These are phyloP conservation scores for Laspeyria flexula DNA, from an alignment of 2,888 invertebrate genomes.

Conservation along the genomic window DNA sequence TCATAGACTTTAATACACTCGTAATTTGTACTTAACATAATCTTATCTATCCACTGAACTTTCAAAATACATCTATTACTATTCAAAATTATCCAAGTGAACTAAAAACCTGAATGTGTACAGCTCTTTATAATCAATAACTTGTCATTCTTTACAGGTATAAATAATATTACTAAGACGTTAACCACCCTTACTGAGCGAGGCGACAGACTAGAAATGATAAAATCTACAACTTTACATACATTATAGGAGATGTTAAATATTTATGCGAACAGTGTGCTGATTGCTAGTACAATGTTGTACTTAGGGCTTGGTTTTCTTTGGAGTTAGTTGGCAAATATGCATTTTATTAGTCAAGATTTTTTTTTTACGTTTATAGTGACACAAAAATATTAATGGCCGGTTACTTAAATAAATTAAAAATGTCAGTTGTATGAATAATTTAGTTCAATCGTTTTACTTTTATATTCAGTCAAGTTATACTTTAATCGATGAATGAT, in stretches of 20 bases:
- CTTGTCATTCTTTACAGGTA: slow-evolving; percentile 11
- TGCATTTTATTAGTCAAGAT: too few relatives aligned
- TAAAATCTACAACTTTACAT: slow-evolving; percentile 46
- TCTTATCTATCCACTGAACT: too few relatives aligned
- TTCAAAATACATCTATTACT: background rate
- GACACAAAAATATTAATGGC: too few relatives aligned
- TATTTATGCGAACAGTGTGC: slow-evolving; percentile 50
- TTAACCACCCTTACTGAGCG: slow-evolving; percentile 31
- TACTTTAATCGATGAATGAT: too few relatives aligned
- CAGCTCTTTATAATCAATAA: slow-evolving; percentile 12
- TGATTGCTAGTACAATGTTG: slow-evolving; percentile 15
- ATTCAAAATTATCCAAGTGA: background rate
- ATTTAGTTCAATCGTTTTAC: too few relatives aligned
- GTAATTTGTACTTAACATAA: too few relatives aligned
- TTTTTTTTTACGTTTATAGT: too few relatives aligned
- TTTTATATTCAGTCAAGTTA: too few relatives aligned
- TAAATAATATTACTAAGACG: slow-evolving; percentile 28
- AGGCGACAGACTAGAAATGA: slow-evolving; percentile 30
- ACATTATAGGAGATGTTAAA: slow-evolving; percentile 59
- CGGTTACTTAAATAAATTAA: too few relatives aligned
- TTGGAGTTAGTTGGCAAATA: background rate
- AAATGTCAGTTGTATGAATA: too few relatives aligned
- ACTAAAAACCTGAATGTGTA: slow-evolving; percentile 8
- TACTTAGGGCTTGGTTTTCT: background rate
- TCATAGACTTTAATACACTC: too few relatives aligned